These are phyloP conservation scores for Gouania willdenowi DNA, from an alignment of 2,797 vertebrate species.

Conservation along the genomic window DNA sequence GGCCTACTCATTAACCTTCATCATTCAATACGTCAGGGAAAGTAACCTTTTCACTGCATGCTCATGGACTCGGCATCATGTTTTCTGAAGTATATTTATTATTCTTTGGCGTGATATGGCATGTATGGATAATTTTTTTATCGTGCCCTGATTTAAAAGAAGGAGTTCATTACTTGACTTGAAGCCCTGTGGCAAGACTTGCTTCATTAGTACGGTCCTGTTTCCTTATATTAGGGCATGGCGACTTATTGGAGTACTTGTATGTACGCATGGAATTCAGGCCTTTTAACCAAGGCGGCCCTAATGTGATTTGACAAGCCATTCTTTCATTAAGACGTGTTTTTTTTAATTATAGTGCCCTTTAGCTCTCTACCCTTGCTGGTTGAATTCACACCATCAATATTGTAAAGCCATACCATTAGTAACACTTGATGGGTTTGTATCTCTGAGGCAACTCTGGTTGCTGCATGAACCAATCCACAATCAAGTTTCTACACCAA, in stretches of 20 bases:
- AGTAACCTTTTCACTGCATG: constrained; percentile 66
- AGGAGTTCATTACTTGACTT: constrained; percentile 38
- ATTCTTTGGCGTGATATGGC: constrained; percentile 18
- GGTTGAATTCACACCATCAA: constrained; percentile 1
- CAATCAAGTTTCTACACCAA: constrained; percentile 37
- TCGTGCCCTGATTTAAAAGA: constrained; percentile 39
- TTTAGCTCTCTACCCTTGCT: constrained; percentile 7
- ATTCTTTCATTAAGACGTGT: constrained; percentile 12
- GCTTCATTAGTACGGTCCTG: constrained; percentile 36
- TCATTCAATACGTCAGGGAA: constrained; percentile 54
- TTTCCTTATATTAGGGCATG: constrained; percentile 22
- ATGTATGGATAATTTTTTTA: constrained; percentile 26
- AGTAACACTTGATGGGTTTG: constrained; percentile 13
- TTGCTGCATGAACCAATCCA: constrained; percentile 40
- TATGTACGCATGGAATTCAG: neutral
- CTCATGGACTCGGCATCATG: constrained; percentile 33
- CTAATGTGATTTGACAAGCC: constrained; percentile 4
- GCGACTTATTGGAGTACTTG: constrained; percentile 15
- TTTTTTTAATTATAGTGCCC: constrained; percentile 19
- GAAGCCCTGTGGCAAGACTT: constrained; percentile 19
- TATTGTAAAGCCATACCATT: neutral
- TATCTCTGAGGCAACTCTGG: constrained; percentile 18
- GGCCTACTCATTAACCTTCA: constrained; percentile 69
- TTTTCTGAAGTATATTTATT: constrained; percentile 35
- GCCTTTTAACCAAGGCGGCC: constrained; percentile 6